phyloP scores from a whole-genome alignment of 2,888 invertebrate genomes.

The Stenodema calcarata region DNA sequence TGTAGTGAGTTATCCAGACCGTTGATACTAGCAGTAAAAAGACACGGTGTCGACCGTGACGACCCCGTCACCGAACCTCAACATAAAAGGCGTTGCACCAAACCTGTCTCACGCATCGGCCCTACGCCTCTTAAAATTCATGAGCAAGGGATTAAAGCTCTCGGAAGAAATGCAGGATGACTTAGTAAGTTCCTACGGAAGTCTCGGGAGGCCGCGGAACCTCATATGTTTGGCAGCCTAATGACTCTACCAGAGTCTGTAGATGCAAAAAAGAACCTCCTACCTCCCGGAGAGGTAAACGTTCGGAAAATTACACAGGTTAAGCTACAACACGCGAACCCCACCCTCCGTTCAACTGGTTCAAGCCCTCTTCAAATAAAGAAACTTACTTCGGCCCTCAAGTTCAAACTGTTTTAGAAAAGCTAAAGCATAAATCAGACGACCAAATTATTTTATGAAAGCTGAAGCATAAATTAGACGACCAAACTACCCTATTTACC shows the following conservation, averaged over 20 bases:
- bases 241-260: slow-evolving; percentile 42
- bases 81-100: too few relatives aligned
- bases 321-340: slow-evolving; percentile 22
- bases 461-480: too few relatives aligned
- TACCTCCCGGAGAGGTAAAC: slow-evolving; percentile 39
- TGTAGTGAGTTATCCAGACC: too few relatives aligned
- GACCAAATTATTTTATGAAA: not conserved
- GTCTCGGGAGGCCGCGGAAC: slow-evolving; percentile 1
- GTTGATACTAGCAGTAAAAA: too few relatives aligned
- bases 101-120: too few relatives aligned
- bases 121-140: not conserved
- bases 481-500: too few relatives aligned
- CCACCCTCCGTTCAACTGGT: not conserved
- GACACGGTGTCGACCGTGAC: too few relatives aligned
- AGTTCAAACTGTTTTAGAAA: not conserved
- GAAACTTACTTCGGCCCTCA: not conserved
- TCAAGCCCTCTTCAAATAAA: slow-evolving; percentile 20
- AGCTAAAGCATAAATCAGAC: too few relatives aligned
- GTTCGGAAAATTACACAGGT: slow-evolving; percentile 44
- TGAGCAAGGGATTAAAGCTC: not conserved
- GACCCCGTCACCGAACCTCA: too few relatives aligned
- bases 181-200: not conserved
- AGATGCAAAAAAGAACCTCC: slow-evolving; percentile 42
- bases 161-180: not conserved
- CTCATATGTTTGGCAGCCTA: slow-evolving; percentile 44